Evolutionary conservation across 2,888 invertebrate genomes (phyloP), one percentile per base, ranked within the genome.

Genomic region (Oasisia sp.): DNA sequence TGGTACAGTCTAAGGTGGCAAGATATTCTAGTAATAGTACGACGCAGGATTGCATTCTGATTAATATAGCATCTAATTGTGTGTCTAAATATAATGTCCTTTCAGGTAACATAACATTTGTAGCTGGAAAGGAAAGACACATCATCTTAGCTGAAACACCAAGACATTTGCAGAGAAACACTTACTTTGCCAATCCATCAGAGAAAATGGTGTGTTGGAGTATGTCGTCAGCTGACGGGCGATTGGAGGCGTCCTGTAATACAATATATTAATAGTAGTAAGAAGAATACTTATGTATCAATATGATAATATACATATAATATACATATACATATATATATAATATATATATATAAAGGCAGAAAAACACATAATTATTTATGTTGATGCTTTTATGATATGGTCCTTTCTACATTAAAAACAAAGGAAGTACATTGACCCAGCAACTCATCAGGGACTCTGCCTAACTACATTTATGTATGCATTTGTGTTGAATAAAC

Each of bases 221-320:
- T 9, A 95, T 94, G 32, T 95, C 95, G 91, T 95, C 94, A 32
- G 96, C 95, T 45, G 94, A 93, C 27, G 96, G 96, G 92, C 96
- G 93, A 44, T 95, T 93, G 9, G 93, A 93, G 8, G 95, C 95
- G 74, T 95, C 95, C 95, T 95, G 93, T 32, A 93, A 92, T 8
- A 91, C 32, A 93, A 5, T 12, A 91, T 92, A 56, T 56, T 92
- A 19, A 89, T 3, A 89, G 32, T 32, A 44, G 32, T 4, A 91
- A 89, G 27, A 19, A 45, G 19, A 38, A 89, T 32, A 38, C 38
- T 38, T 38, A 38, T 89, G 32, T 32, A 89, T 89, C 11, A 91
- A 90, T 89, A 32, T 32, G 14, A n/a, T 32, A 58, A 92, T 89
- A 19, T 74, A 89, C 32, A n/a, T n/a, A n/a, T n/a, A n/a, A n/a